These are phyloP conservation scores for Paelopatides confundens DNA, from an alignment of 53 echinoderm and acorn worm genomes.

Conservation along the genomic window DNA sequence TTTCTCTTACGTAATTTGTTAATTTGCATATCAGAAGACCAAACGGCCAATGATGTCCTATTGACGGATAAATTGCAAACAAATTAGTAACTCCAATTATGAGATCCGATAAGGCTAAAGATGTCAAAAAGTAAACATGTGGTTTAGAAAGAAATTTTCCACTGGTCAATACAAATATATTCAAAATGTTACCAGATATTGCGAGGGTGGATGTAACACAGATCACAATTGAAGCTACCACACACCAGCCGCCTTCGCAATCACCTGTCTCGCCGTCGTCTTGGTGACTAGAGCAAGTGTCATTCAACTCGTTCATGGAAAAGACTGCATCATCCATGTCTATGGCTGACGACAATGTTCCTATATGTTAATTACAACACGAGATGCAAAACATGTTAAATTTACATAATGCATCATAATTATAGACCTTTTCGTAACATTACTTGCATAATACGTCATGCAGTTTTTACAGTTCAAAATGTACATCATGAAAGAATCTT, in stretches of 20 bases:
- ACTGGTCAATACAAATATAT: slow-evolving; percentile 44
- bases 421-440: no score
- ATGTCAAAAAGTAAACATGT: slow-evolving; percentile 43
- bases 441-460: no score
- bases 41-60: slow-evolving; percentile 48
- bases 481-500: no score
- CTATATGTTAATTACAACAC: no score
- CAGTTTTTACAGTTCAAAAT: no score
- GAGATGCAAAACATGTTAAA: no score
- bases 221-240: not conserved
- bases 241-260: not conserved
- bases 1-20: slow-evolving; percentile 16
- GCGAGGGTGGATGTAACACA: not conserved
- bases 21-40: slow-evolving; percentile 19
- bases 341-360: no score
- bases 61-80: slow-evolving; percentile 28
- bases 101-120: slow-evolving; percentile 49
- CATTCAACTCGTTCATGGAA: not conserved
- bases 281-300: not conserved
- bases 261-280: not conserved
- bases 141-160: slow-evolving; percentile 40
- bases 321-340: no score
- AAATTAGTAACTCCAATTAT: slow-evolving; percentile 25
- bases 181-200: slow-evolving; percentile 35
- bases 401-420: no score